Conservation (phyloP, 1,140 invertebrate genomes). For the Drosophila paulistorum region DNA sequence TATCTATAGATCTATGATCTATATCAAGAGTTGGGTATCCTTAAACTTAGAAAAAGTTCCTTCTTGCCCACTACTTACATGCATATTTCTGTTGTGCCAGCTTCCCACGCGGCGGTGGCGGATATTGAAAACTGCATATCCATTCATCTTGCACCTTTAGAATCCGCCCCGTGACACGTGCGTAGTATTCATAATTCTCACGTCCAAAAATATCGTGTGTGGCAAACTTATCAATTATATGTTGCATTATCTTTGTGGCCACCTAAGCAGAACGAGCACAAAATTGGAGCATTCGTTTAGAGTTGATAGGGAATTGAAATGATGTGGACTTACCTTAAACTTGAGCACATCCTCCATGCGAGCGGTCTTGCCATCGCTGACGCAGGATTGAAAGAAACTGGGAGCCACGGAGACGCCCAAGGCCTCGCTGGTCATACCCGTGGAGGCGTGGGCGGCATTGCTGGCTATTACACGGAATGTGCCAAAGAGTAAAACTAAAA, state of each 20-base stretch:
- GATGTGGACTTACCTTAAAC: constrained; percentile 89
- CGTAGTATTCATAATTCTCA: constrained; percentile 99
- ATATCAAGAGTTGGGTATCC: no score
- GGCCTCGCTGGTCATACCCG: constrained; percentile 98
- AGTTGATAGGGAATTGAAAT: neutral
- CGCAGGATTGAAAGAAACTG: constrained; percentile 98
- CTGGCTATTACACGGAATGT: constrained; percentile 98
- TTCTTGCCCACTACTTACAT: constrained; percentile 85
- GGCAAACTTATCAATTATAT: constrained; percentile 98
- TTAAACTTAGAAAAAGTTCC: no score
- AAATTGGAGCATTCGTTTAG: neutral
- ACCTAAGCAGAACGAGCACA: constrained; percentile 85
- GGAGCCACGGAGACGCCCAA: constrained; percentile 97
- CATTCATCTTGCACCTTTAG: constrained; percentile 96
- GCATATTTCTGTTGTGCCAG: constrained; percentile 85
- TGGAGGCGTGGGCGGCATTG: constrained; percentile 93
- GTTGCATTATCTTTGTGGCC: constrained; percentile 96
- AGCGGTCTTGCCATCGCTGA: constrained; percentile 95
- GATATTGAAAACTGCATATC: constrained; percentile 96
- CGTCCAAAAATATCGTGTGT: constrained; percentile 96
- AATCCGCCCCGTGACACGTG: constrained; percentile 95
- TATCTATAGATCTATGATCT: no score
- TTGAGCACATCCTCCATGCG: constrained; percentile 97
- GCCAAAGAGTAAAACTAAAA: constrained; percentile 97
- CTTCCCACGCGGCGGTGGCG: constrained; percentile 88